These are phyloP conservation scores for Trilocha varians DNA, from an alignment of 2,888 invertebrate genomes.

Conservation along the genomic window DNA sequence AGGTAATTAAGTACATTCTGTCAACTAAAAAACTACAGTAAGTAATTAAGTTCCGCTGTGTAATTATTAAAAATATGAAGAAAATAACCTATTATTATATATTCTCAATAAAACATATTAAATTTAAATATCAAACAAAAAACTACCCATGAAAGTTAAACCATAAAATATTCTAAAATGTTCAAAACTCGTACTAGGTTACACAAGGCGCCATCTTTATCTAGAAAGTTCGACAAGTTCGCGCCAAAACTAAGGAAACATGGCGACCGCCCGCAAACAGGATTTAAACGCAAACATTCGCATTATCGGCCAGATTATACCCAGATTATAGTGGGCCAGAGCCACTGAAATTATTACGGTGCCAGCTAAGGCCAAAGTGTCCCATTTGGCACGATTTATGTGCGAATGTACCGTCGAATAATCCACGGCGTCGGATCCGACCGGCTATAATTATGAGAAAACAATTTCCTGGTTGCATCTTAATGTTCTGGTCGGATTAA, in stretches of 20 bases:
- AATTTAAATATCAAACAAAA: too few relatives aligned
- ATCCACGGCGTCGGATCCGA: constrained; percentile 49
- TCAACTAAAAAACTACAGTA: too few relatives aligned
- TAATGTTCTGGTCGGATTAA: constrained; percentile 56
- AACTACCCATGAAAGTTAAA: too few relatives aligned
- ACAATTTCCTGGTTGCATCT: constrained; percentile 69
- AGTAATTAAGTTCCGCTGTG: too few relatives aligned
- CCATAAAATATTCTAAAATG: constrained; percentile 10
- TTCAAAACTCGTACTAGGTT: constrained; percentile 24
- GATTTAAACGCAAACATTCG: constrained; percentile 63
- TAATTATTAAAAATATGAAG: too few relatives aligned
- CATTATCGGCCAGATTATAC: constrained; percentile 71
- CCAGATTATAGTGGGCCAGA: constrained; percentile 68
- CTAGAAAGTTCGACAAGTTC: constrained; percentile 31
- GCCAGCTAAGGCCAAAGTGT: constrained; percentile 62
- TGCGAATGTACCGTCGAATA: constrained; percentile 64
- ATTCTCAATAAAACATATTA: too few relatives aligned
- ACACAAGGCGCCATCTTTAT: constrained; percentile 51
- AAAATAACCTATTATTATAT: too few relatives aligned
- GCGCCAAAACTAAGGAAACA: constrained; percentile 54
- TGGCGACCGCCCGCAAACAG: constrained; percentile 43
- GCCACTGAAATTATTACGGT: constrained; percentile 66
- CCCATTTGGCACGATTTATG: constrained; percentile 69
- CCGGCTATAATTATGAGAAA: constrained; percentile 69
- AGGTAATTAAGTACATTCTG: too few relatives aligned